These are phyloP conservation scores for Periparus ater DNA, from an alignment of 2,797 vertebrate genomes.

Conservation along the genomic window DNA sequence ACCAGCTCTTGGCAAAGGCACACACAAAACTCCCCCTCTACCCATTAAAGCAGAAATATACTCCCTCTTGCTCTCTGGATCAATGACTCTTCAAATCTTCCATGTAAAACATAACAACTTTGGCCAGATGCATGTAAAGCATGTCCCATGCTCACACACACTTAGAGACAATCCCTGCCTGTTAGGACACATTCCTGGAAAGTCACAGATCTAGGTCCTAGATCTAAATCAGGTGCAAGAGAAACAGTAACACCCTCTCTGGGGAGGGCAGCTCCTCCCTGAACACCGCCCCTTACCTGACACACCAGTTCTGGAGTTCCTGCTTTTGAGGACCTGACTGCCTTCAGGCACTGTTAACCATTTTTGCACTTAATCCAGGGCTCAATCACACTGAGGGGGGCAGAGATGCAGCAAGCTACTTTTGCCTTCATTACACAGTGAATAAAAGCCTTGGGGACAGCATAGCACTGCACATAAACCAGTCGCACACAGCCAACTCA, in stretches of 20 bases:
- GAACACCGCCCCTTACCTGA: background rate
- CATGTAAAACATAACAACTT: background rate
- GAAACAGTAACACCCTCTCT: background rate
- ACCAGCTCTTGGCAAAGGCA: background rate
- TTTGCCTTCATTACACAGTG: background rate
- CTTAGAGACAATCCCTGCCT: background rate
- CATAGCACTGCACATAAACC: background rate
- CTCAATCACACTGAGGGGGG: background rate
- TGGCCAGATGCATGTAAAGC: background rate
- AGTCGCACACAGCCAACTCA: rapidly evolving
- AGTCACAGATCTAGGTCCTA: background rate
- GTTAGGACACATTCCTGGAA: background rate
- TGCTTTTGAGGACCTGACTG: background rate
- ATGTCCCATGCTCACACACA: background rate
- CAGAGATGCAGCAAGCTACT: background rate
- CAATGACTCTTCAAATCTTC: background rate
- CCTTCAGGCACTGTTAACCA: background rate
- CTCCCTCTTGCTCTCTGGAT: background rate
- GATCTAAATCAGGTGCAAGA: background rate
- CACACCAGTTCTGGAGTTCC: background rate
- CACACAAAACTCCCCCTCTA: background rate
- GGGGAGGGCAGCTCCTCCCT: background rate
- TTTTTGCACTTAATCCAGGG: background rate
- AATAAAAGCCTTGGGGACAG: background rate
- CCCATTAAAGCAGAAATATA: background rate